Evolutionary conservation across 37 sponge, comb jelly and placozoan genomes (phyloP).

Genomic region (Oopsacas minuta): DNA sequence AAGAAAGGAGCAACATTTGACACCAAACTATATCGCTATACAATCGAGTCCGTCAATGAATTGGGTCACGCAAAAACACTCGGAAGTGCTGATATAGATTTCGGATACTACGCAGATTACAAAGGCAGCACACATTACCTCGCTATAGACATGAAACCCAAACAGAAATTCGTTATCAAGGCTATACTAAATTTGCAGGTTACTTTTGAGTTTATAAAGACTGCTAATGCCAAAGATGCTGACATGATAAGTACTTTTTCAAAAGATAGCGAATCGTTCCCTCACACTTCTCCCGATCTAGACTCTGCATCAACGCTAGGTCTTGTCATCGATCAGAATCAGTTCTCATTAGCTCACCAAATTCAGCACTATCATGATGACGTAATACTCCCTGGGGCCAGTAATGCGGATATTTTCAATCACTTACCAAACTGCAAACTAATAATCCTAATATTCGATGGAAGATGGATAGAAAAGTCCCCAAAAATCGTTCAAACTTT

Average conservation of each 20-base stretch:
- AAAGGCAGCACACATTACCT: not conserved
- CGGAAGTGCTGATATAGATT: conserved; percentile 12
- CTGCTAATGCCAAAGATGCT: not conserved
- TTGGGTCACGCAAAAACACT: not conserved
- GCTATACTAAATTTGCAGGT: not conserved
- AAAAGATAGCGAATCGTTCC: not conserved
- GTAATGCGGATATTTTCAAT: not conserved
- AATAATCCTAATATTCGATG: not conserved
- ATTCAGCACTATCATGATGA: not conserved
- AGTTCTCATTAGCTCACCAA: not conserved
- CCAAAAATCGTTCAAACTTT: not conserved
- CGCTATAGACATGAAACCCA: conserved; percentile 7
- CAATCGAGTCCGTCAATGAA: not conserved
- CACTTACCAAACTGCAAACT: not conserved
- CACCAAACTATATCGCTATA: not conserved
- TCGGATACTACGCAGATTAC: not conserved
- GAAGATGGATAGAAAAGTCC: not conserved
- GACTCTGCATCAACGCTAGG: not conserved
- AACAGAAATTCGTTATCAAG: not conserved
- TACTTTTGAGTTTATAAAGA: not conserved
- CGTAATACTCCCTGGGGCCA: not conserved
- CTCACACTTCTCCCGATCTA: not conserved
- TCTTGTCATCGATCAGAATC: not conserved
- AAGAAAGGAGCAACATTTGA: not conserved
- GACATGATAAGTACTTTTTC: conserved; percentile 2